These are phyloP conservation scores for Thamnophis elegans DNA, from an alignment of 2,797 vertebrate species.

Conservation along the genomic window DNA sequence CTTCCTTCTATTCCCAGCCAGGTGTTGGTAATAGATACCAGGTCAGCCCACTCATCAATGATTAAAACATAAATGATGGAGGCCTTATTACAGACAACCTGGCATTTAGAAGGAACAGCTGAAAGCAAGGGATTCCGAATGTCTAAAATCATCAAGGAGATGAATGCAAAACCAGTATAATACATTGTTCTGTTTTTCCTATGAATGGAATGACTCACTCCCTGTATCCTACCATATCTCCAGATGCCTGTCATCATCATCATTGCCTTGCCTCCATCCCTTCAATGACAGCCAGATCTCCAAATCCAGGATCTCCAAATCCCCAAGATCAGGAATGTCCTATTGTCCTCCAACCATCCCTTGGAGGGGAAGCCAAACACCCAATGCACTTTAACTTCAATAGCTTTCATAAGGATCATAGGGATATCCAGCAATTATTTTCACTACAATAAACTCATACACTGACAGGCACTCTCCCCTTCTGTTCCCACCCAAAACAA, in stretches of 20 bases:
- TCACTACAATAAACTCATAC: not conserved
- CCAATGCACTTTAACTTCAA: not conserved
- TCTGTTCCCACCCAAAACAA: not conserved
- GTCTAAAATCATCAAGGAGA: not conserved
- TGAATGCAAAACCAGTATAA: not conserved
- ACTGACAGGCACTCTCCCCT: not conserved
- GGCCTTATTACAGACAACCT: not conserved
- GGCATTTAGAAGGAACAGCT: not conserved
- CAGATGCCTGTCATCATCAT: too few relatives aligned
- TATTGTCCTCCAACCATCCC: not conserved
- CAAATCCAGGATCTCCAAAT: not conserved
- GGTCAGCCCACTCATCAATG: not conserved
- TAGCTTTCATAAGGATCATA: not conserved
- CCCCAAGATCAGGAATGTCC: not conserved
- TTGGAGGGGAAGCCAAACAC: too few relatives aligned
- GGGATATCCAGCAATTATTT: not conserved
- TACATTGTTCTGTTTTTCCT: not conserved
- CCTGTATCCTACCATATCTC: not conserved
- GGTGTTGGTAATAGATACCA: not conserved
- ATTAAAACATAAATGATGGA: not conserved
- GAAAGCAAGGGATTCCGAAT: not conserved
- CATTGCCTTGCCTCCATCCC: not conserved
- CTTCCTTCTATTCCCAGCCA: not conserved
- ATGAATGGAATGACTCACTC: not conserved
- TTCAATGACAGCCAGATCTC: not conserved